phyloP scores from a whole-genome alignment of 1,140 invertebrate species.

The Drosophila oshimai region DNA sequence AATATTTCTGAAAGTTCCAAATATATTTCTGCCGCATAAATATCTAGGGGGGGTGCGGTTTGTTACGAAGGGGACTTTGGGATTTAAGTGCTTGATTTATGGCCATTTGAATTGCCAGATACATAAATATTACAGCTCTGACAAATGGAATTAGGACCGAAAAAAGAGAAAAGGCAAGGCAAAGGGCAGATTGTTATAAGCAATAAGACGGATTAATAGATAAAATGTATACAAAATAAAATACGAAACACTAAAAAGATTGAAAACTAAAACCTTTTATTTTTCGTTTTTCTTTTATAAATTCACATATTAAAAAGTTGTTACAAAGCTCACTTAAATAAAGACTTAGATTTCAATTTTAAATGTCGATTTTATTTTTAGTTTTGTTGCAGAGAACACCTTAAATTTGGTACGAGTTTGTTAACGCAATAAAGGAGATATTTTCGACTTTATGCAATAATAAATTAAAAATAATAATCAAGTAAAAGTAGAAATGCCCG shows the following conservation, averaged over 20 bases:
- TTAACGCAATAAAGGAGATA: too few relatives aligned
- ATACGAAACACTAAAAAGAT: neutral
- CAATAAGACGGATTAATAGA: conserved; percentile 9
- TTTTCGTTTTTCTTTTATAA: neutral
- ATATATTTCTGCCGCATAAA: conserved; percentile 15
- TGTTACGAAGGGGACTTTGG: conserved; percentile 30
- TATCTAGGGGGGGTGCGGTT: neutral
- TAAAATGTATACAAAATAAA: conserved; percentile 8
- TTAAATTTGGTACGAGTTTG: too few relatives aligned
- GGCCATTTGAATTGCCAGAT: conserved; percentile 69
- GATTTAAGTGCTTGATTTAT: conserved; percentile 75
- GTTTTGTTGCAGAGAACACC: too few relatives aligned
- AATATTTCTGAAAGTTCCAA: conserved; percentile 27
- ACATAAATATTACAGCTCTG: conserved; percentile 73
- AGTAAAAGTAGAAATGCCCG: too few relatives aligned
- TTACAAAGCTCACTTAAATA: too few relatives aligned
- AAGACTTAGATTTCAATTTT: too few relatives aligned
- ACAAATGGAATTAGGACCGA: conserved; percentile 71
- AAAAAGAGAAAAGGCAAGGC: conserved; percentile 7
- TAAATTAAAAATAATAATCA: too few relatives aligned
- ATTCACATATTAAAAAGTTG: too few relatives aligned
- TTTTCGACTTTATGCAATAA: too few relatives aligned
- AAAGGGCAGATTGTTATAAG: conserved; percentile 28
- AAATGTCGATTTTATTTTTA: too few relatives aligned
- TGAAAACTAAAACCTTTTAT: neutral